Conservation (phyloP, 2,888 invertebrate species). For the Drosophila subquinaria region DNA sequence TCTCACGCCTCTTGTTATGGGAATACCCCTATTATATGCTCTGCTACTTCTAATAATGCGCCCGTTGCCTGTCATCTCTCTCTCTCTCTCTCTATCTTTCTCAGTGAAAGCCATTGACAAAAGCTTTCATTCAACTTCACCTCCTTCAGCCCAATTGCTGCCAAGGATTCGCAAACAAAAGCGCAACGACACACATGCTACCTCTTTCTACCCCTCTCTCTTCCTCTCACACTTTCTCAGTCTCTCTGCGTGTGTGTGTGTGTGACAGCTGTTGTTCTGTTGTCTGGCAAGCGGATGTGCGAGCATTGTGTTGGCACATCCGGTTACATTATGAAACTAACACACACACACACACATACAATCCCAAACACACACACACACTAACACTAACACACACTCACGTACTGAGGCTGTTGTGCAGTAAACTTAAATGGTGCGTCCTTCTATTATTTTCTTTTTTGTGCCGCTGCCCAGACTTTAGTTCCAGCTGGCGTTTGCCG, state of each 20-base stretch:
- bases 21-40: constrained; percentile 81
- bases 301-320: constrained; percentile 80
- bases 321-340: constrained; percentile 78
- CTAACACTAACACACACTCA: constrained; percentile 20
- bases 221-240: no score
- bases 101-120: constrained; percentile 45
- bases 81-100: not conserved
- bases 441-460: constrained; percentile 33
- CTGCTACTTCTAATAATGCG: constrained; percentile 77
- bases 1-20: constrained; percentile 74
- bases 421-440: constrained; percentile 70
- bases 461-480: constrained; percentile 25
- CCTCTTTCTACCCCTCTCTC: constrained; percentile 10
- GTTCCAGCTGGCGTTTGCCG: constrained; percentile 44
- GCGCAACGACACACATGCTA: constrained; percentile 58
- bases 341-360: constrained; percentile 45
- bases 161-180: constrained; percentile 74
- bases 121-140: constrained; percentile 39
- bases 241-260: constrained; percentile 46
- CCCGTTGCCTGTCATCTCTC: constrained; percentile 65
- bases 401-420: constrained; percentile 46
- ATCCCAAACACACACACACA: constrained; percentile 37
- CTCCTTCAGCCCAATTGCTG: constrained; percentile 30
- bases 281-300: constrained; percentile 78
- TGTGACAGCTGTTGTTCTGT: constrained; percentile 77